phyloP scores from a whole-genome alignment of 2,797 vertebrate species.

The Darevskia mixta region DNA sequence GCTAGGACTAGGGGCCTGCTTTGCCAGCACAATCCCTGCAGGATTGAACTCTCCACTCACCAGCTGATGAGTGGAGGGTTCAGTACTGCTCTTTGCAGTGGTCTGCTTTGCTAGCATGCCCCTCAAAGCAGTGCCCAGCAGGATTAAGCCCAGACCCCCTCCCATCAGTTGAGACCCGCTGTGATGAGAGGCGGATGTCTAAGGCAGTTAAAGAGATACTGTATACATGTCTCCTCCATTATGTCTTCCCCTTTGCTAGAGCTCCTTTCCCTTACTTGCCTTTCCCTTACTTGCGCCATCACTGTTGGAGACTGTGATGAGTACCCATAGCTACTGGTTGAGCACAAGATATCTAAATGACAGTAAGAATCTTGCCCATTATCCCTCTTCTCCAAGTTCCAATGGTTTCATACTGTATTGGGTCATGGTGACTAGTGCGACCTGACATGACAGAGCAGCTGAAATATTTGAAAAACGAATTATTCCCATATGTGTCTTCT shows the following conservation, averaged over 20 bases:
- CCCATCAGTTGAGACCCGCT: too few relatives aligned
- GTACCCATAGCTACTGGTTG: not conserved
- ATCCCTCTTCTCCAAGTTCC: conserved; percentile 60
- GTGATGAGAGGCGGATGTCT: not conserved
- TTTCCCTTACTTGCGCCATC: not conserved
- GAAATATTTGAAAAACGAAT: conserved; percentile 80
- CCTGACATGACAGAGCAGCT: conserved; percentile 83
- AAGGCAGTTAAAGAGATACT: not conserved
- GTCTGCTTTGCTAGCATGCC: too few relatives aligned
- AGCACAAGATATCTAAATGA: not conserved
- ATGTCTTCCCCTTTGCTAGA: not conserved
- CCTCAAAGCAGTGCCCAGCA: too few relatives aligned
- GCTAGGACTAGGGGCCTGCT: too few relatives aligned
- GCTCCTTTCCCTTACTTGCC: not conserved
- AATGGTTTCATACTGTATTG: conserved; percentile 59
- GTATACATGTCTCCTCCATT: not conserved
- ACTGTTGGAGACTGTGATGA: not conserved
- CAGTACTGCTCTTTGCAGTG: too few relatives aligned
- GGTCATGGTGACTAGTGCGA: conserved; percentile 81
- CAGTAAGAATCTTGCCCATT: conserved; percentile 55
- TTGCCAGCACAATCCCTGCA: too few relatives aligned
- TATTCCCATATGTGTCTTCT: conserved; percentile 79
- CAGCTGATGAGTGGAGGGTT: too few relatives aligned
- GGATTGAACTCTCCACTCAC: too few relatives aligned
- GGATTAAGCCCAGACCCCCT: too few relatives aligned